Evolutionary conservation across 1,140 invertebrate genomes (phyloP).

Genomic region (Eciton burchellii): DNA sequence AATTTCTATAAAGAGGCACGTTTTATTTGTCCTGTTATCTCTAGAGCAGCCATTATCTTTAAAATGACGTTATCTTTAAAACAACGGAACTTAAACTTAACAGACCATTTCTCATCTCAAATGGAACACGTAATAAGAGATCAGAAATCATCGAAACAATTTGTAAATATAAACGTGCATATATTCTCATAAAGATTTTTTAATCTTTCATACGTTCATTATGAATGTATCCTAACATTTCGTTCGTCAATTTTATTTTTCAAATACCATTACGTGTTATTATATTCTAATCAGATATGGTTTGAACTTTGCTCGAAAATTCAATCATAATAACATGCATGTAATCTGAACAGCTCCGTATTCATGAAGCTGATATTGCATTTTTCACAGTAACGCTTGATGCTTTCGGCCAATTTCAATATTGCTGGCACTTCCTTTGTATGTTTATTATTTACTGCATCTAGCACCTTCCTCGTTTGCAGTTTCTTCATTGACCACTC

Average conservation of each 20-base stretch:
- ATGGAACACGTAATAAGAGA: background rate
- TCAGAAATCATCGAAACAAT: background rate
- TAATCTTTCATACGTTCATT: background rate
- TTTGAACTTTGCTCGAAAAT: background rate
- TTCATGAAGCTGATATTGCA: constrained; percentile 75
- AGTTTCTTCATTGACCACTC: constrained; percentile 26
- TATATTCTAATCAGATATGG: background rate
- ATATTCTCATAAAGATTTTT: background rate
- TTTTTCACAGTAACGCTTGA: constrained; percentile 77
- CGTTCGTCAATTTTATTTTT: background rate
- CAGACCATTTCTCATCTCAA: background rate
- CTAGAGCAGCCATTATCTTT: too few species aligned
- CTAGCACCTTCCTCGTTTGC: constrained; percentile 26
- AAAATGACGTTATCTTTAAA: background rate
- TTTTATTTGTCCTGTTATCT: too few species aligned
- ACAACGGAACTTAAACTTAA: constrained; percentile 4
- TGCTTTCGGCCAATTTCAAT: constrained; percentile 36
- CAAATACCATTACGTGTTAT: too few species aligned
- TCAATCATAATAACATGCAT: constrained; percentile 73
- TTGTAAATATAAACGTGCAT: background rate
- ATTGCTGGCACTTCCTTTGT: constrained; percentile 42
- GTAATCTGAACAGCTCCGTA: constrained; percentile 75
- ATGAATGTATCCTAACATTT: background rate
- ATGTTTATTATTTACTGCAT: constrained; percentile 11
- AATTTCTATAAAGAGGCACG: constrained; percentile 22